phyloP scores from a whole-genome alignment of 2,888 invertebrate genomes.

The Drosophila sordidula region DNA sequence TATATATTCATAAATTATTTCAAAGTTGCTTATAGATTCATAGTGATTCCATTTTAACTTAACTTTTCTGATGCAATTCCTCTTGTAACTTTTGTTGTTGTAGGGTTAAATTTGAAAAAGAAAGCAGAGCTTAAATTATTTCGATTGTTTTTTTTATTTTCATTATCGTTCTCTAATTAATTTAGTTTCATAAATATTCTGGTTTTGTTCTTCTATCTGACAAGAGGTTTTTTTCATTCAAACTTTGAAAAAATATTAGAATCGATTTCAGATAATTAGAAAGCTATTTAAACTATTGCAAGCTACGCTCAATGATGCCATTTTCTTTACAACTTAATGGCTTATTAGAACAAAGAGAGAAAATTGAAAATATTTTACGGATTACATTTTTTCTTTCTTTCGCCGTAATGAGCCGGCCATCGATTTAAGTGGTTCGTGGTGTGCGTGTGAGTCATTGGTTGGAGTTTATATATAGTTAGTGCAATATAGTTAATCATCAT shows the following conservation, averaged over 20 bases:
- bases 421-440: conserved; percentile 52
- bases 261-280: neutral
- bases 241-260: neutral
- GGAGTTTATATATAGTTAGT: conserved; percentile 30
- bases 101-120: too few species aligned
- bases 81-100: too few species aligned
- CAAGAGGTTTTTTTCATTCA: too few species aligned
- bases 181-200: too few species aligned
- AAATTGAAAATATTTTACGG: conserved; percentile 40
- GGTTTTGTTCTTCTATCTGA: too few species aligned
- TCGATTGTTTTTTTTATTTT: too few species aligned
- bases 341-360: conserved; percentile 31
- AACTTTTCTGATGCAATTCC: too few species aligned
- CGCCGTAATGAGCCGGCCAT: conserved; percentile 44
- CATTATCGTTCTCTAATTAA: too few species aligned
- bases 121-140: too few species aligned
- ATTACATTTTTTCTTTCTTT: conserved; percentile 14
- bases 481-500: conserved; percentile 72
- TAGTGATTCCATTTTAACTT: too few species aligned
- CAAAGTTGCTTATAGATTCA: too few species aligned
- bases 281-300: neutral
- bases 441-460: conserved; percentile 62
- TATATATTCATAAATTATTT: too few species aligned
- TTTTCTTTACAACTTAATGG: conserved; percentile 17
- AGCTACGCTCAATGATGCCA: neutral